Base-by-base conservation (phyloP, 1,140 invertebrate species). In the Tetramorium alpestre region DNA sequence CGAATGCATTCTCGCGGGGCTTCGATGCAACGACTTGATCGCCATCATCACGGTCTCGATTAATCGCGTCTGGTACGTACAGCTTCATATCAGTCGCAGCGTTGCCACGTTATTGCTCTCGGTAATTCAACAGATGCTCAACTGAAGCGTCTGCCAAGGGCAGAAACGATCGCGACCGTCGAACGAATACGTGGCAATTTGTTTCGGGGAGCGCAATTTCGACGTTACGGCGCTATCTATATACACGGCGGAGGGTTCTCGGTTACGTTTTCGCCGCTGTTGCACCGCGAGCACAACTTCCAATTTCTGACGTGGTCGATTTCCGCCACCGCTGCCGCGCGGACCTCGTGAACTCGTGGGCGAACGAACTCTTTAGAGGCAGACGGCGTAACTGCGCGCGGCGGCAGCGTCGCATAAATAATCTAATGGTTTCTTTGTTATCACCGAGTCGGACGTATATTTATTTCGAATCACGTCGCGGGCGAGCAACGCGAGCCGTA, bases 51-150 rank as follows among this genome's bases (percentile, higher is more conserved):
- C 54, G 25, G 67, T 73, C 80, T 44, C 25, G 65, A 75, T 84
- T 84, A 73, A 75, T 75, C 41, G 54, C 54, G 80, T 84, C 80
- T 75, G 80, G 25, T 49, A 41, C 69, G 25, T 70, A 70, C 65
- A 70, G 78, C 78, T 70, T 84, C 69, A 33, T 84, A 84, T 84
- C 80, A 75, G 18, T 75, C 28, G 80, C 80, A 75, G 41, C 41
- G 69, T 84, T 84, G 69, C 80, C 67, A 75, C 41, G 69, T 62
- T 75, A 82, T 38, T 49, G 49, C 78, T 25, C 80, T 16, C 69
- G 44, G 56, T 75, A 75, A 84, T 75, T 84, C 80, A 75, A 75
- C 69, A 60, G 69, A 84, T 75, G 80, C 69, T 73, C 69, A 10
- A 64, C 54, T 4, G 78, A n/a, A 72, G 51, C 80, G 54, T 73